These are phyloP conservation scores for Danio kyathit DNA, from an alignment of 2,797 vertebrate genomes.

Conservation along the genomic window DNA sequence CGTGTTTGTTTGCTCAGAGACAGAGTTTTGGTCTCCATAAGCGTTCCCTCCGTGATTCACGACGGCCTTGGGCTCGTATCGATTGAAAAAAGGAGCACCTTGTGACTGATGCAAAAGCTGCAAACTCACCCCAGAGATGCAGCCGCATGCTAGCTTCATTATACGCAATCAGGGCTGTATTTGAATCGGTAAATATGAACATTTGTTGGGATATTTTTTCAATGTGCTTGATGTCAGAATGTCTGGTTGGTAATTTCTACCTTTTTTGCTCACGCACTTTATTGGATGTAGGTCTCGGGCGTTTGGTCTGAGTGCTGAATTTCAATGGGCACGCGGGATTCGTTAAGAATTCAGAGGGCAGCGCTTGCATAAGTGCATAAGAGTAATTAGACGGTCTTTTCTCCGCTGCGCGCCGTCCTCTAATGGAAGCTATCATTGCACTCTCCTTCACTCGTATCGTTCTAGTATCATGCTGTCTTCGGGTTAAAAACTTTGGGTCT, in stretches of 20 bases:
- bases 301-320: slow-evolving; percentile 52
- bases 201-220: slow-evolving; percentile 1
- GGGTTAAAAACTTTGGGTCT: slow-evolving; percentile 8
- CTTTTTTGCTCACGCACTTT: neutral
- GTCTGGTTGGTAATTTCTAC: slow-evolving; percentile 17
- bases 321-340: slow-evolving; percentile 41
- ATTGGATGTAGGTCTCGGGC: neutral
- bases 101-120: neutral
- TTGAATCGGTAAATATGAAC: neutral
- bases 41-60: slow-evolving; percentile 4
- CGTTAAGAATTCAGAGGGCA: slow-evolving; percentile 56
- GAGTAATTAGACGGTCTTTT: slow-evolving; percentile 60
- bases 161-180: slow-evolving; percentile 1
- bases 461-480: neutral
- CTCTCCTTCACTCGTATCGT: neutral
- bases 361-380: slow-evolving; percentile 57
- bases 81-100: slow-evolving; percentile 17
- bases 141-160: neutral
- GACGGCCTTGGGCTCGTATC: slow-evolving; percentile 22
- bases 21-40: neutral
- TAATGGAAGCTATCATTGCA: slow-evolving; percentile 50
- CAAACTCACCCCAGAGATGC: neutral
- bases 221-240: slow-evolving; percentile 11
- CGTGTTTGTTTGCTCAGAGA: slow-evolving; percentile 8
- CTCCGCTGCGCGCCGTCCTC: slow-evolving; percentile 41